Evolutionary conservation across 2,113 vertebrate genomes (phyloP), one percentile per base, ranked within the genome.

Genomic region (Nothoprocta pentlandii): DNA sequence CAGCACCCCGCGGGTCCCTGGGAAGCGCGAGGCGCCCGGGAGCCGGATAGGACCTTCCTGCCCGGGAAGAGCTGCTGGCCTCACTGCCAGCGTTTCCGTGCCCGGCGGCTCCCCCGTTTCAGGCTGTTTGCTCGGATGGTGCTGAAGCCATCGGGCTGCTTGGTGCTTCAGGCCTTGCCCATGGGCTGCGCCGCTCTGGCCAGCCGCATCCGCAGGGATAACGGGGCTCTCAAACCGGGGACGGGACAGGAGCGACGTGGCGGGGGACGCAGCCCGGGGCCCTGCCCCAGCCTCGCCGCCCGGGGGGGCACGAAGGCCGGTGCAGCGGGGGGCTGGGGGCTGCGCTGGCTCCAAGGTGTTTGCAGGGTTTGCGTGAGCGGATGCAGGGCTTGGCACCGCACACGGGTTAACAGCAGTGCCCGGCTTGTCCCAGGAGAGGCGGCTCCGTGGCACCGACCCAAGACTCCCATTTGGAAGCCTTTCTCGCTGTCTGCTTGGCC

Each of bases 381-480:
- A 20, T 20, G 46, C 46, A 47, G 0, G 4, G 54, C 30, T 67
- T 32, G 63, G 79, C 74, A 69, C 49, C 32, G 59, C 13, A 2
- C 61, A 44, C 75, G 25, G 67, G 68, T 9, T 12, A 62, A 49
- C 42, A 61, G 73, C 44, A 16, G 0, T 4, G 46, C 69, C 0
- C 1, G n/a, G 61, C 51, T 47, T 47, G 46, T 47, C 46, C 46
- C 46, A 47, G 46, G 46, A 17, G 46, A 47, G 46, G 46, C 46
- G 16, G 17, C 61, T 92, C 32, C 58, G 58, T 90, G 91, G 92
- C 77, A 84, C 58, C 23, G 1, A 47, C 73, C 86, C 92, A 87
- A 62, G 3, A 0, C 61, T 86, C 1, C 0, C 73, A 63, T 89
- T 92, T 86, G 83, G 83, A 87, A 0, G 39, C 69, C 87, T 93